These are phyloP conservation scores for Actinia equina DNA, from an alignment of 64 coral and sea anemone genomes.

Conservation along the genomic window DNA sequence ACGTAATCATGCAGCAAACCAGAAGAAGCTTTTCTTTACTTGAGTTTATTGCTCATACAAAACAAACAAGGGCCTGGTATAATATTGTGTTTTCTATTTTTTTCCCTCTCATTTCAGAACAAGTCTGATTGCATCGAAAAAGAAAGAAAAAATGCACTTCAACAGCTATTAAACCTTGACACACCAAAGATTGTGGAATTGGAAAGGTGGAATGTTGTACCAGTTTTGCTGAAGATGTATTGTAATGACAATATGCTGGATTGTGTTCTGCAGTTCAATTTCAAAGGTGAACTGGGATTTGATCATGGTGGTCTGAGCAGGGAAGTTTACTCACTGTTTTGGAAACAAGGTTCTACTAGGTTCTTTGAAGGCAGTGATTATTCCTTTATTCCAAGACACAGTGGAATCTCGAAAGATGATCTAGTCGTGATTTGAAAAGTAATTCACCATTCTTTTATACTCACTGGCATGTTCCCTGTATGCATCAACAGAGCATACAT, in stretches of 20 bases:
- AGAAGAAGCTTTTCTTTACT: no score
- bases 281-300: conserved; percentile 23
- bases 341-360: conserved; percentile 18
- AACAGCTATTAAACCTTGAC: no score
- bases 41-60: no score
- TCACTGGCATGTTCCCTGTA: conserved; percentile 41
- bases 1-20: no score
- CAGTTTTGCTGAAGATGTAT: conserved; percentile 19
- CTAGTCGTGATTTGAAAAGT: background rate
- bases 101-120: no score
- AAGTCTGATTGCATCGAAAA: no score
- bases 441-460: conserved; percentile 13
- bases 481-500: conserved; percentile 30
- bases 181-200: no score
- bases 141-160: no score
- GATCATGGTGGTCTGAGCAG: conserved; percentile 35
- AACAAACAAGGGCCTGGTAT: no score
- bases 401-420: conserved; percentile 26
- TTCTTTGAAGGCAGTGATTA: conserved; percentile 17
- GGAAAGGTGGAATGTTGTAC: conserved; percentile 25
- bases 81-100: no score
- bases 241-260: conserved; percentile 4
- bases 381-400: conserved; percentile 27
- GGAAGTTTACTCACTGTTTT: conserved; percentile 28
- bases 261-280: conserved; percentile 2